A percentile compares a stretch with the other conserved stretches of the same genome.
These are phyloP conservation scores for Mnemiopsis leidyi DNA, from an alignment of 37 sponge, comb jelly and placozoan genomes.

Conservation along the genomic window DNA sequence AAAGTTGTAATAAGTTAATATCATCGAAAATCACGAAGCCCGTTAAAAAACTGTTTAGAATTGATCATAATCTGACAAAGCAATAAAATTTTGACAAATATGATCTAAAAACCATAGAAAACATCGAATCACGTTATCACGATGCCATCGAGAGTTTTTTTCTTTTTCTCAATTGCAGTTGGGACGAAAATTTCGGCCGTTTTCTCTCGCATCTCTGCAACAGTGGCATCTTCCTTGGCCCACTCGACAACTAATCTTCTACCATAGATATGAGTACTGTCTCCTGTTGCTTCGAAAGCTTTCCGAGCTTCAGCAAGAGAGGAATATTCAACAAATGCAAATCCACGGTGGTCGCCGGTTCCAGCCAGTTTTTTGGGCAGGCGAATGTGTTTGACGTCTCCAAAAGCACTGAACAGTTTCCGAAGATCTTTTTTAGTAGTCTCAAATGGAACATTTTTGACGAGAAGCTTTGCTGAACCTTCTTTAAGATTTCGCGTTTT, in stretches of 20 bases:
- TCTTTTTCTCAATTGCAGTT: neutral
- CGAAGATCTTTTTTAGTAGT: conserved; percentile 80
- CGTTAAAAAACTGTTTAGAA: too few relatives aligned
- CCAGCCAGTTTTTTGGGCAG: conserved; percentile 83
- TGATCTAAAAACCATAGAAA: too few relatives aligned
- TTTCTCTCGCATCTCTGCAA: conserved; percentile 78
- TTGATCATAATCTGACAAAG: too few relatives aligned
- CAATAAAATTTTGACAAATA: too few relatives aligned
- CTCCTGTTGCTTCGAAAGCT: conserved; percentile 81
- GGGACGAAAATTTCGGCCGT: conserved; percentile 72
- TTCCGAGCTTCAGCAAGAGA: conserved; percentile 81
- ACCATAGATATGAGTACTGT: conserved; percentile 96
- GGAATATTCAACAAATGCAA: conserved; percentile 90
- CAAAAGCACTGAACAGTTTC: conserved; percentile 85
- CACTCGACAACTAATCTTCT: conserved; percentile 92
- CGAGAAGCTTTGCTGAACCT: conserved; percentile 74
- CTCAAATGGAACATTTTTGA: conserved; percentile 94
- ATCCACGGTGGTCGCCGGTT: conserved; percentile 80
- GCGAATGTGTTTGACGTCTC: conserved; percentile 83
- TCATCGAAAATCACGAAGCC: too few relatives aligned
- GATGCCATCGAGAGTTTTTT: neutral
- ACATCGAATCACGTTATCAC: neutral
- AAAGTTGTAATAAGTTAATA: too few relatives aligned
- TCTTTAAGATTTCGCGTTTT: conserved; percentile 31
- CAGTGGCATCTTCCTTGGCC: conserved; percentile 88